Evolutionary conservation across 2,113 vertebrate genomes (phyloP).

Genomic region (Porphyrio hochstetteri): DNA sequence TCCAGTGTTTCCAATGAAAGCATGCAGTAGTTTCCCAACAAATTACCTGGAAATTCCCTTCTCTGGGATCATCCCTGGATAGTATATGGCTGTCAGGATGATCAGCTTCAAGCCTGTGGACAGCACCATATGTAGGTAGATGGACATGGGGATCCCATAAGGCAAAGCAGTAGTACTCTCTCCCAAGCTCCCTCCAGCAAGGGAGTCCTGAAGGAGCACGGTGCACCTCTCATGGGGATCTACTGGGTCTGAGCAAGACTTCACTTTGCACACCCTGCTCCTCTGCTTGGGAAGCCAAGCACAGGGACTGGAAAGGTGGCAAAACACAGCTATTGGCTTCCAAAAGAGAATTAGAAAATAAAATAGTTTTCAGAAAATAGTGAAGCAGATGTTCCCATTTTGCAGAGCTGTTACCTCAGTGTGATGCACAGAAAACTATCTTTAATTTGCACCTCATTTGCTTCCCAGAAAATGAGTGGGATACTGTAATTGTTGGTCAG

Average conservation of each 20-base stretch:
- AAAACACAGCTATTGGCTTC: neutral
- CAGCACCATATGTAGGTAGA: neutral
- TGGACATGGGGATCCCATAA: neutral
- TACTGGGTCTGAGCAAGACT: neutral
- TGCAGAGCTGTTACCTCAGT: neutral
- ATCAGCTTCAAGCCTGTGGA: neutral
- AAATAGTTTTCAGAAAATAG: neutral
- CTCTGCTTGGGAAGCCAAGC: neutral
- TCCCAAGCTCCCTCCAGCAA: neutral
- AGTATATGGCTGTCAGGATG: neutral
- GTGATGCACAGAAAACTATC: neutral
- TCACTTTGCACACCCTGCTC: neutral
- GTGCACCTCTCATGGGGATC: neutral
- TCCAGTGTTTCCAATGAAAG: neutral
- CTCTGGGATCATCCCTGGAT: neutral
- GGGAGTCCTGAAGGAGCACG: neutral
- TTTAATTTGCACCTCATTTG: neutral
- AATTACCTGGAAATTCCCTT: neutral
- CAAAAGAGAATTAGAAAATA: neutral
- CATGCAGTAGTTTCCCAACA: neutral
- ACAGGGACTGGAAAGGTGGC: neutral
- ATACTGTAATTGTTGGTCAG: neutral
- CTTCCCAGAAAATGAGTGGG: neutral
- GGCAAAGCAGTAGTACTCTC: neutral
- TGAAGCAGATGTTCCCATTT: neutral